These are phyloP conservation scores for Aporophyla nigra DNA, from an alignment of 2,888 invertebrate species.

Conservation along the genomic window DNA sequence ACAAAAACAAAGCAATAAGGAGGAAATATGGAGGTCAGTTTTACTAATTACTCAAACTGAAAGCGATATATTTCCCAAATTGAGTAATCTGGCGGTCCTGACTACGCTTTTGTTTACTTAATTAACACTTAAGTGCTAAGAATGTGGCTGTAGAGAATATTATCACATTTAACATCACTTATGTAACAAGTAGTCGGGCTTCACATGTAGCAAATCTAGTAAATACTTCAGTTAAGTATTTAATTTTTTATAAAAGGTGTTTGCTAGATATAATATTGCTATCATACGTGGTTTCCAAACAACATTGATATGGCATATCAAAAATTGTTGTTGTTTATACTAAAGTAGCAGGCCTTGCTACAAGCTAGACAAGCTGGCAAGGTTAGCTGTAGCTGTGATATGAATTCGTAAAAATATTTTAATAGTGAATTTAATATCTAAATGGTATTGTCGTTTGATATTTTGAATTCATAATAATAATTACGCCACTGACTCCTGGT, in stretches of 20 bases:
- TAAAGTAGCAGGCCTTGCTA: conserved; percentile 29
- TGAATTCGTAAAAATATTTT: conserved; percentile 15
- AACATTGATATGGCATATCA: conserved; percentile 32
- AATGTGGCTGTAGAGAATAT: conserved; percentile 43
- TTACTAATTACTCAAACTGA: conserved; percentile 54
- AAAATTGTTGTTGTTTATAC: conserved; percentile 30
- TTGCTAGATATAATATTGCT: conserved; percentile 33
- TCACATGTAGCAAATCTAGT: conserved; percentile 17
- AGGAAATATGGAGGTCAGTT: conserved; percentile 63
- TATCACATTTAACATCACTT: conserved; percentile 54
- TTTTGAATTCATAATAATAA: conserved; percentile 10
- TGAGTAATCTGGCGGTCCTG: conserved; percentile 49
- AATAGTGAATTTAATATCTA: neutral
- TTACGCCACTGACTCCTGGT: conserved; percentile 10
- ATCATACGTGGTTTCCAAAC: conserved; percentile 40
- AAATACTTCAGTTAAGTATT: conserved; percentile 25
- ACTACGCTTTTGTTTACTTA: conserved; percentile 47
- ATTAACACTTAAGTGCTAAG: conserved; percentile 48
- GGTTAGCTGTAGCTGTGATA: conserved; percentile 39
- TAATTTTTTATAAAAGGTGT: conserved; percentile 41
- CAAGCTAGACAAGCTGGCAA: conserved; percentile 46
- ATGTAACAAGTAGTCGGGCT: conserved; percentile 36
- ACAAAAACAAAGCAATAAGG: conserved; percentile 58
- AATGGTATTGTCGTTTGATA: conserved; percentile 11
- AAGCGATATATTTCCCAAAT: conserved; percentile 60